Evolutionary conservation across 2,888 invertebrate genomes (phyloP), one percentile per base, ranked within the genome.

Genomic region (Bruchidius siliquastri): DNA sequence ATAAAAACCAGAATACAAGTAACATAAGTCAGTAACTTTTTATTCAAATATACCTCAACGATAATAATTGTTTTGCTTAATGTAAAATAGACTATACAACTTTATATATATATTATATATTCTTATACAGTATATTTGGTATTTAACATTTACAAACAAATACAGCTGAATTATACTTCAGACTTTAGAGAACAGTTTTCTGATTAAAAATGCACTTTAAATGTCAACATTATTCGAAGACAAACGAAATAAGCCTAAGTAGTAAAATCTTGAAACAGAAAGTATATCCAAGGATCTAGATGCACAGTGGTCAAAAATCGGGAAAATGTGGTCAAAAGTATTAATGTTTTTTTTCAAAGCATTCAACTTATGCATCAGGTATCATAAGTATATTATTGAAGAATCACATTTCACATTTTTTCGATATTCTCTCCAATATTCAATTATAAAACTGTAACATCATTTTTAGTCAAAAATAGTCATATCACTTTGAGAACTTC

Each of bases 11-110:
- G n/a, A 26, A 26, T 8, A 49, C 49, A 49, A 49, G 18, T 13
- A 49, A 49, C 1, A 8, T 49, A 77, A 79, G 78, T 80, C 76
- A 80, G 77, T 78, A 77, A 73, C 74, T 76, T 76, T 80, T 79
- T 80, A 79, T 80, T 77, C 78, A 81, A 81, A 77, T 76, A 80
- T 77, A 77, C 79, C 78, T 78, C 79, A 80, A 80, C 79, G 80
- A 78, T 78, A 79, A 78, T 79, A 79, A 79, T 79, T 79, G 79
- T 76, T 78, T 75, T 77, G 78, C 73, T 79, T 76, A 81, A 80
- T 80, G 75, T 80, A 80, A 80, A 79, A 79, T 81, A 80, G 76
- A 81, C 79, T 80, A 79, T 80, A 78, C 77, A 78, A 75, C 74
- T 77, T 78, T 49, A 49, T 49, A 49, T 49, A 26, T 26, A 49